Evolutionary conservation across 2,797 vertebrate species (phyloP).

Genomic region (Chelmon rostratus): DNA sequence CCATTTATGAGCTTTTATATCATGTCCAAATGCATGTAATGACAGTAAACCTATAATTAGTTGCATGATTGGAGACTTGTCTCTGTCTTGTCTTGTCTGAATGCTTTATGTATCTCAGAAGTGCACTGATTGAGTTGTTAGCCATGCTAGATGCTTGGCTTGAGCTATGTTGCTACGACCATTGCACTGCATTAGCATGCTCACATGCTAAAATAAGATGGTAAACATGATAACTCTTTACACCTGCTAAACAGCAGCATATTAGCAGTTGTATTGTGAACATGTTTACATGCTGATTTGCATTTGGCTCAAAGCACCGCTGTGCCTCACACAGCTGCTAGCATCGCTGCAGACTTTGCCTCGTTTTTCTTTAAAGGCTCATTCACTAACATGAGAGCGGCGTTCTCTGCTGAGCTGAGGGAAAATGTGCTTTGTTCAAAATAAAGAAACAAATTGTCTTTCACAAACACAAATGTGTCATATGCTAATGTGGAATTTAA

Average conservation of each 20-base stretch:
- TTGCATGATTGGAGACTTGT: neutral
- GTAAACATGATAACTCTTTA: neutral
- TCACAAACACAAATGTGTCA: constrained; percentile 23
- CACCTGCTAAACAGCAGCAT: neutral
- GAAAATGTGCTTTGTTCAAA: constrained; percentile 44
- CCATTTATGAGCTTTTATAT: neutral
- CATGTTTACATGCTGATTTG: neutral
- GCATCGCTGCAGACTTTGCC: neutral
- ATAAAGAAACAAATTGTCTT: constrained; percentile 33
- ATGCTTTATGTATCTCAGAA: neutral
- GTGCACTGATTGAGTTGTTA: neutral
- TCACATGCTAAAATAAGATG: neutral
- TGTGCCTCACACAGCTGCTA: constrained; percentile 24
- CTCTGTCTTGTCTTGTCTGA: too few species aligned
- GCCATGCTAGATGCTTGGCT: neutral
- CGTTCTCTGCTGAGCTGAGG: constrained; percentile 41
- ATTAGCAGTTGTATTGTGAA: neutral
- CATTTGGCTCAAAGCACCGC: neutral
- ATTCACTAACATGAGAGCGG: constrained; percentile 30
- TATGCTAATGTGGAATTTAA: constrained; percentile 14
- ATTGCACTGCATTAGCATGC: neutral
- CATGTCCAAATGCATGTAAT: neutral
- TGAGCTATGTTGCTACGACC: too few species aligned
- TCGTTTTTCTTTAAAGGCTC: constrained; percentile 36
- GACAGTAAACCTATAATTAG: neutral